Evolutionary conservation across 2,113 vertebrate genomes (phyloP).

Genomic region (Bos indicus): DNA sequence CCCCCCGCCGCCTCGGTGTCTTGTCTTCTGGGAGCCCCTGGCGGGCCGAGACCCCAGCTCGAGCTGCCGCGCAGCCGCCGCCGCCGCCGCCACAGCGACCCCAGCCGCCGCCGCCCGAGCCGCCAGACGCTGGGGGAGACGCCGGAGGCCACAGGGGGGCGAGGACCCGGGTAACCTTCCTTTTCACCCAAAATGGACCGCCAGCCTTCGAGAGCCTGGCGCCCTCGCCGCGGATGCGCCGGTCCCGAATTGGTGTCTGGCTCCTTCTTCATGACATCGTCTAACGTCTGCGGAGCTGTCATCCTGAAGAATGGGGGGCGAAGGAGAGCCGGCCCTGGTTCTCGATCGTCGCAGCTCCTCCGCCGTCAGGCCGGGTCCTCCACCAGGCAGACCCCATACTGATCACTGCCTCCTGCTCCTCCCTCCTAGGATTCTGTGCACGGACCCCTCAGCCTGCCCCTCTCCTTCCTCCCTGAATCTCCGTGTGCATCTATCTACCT

Average conservation of each 20-base stretch:
- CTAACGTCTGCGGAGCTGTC: background rate
- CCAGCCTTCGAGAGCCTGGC: background rate
- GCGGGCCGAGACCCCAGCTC: constrained; percentile 27
- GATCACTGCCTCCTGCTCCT: background rate
- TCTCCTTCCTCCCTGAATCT: background rate
- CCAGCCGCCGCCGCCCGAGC: background rate
- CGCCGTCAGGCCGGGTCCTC: background rate
- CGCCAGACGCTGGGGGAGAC: background rate
- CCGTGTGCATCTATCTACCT: background rate
- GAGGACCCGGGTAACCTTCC: constrained; percentile 2
- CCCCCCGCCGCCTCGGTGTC: constrained; percentile 4
- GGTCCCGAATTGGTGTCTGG: background rate
- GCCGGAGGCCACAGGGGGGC: background rate
- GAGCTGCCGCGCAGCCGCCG: constrained; percentile 51
- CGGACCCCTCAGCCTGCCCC: background rate
- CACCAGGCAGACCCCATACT: background rate
- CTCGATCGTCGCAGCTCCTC: background rate
- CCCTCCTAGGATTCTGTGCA: background rate
- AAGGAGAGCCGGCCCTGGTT: background rate
- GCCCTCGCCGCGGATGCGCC: background rate
- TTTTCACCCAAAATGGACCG: background rate
- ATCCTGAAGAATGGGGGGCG: background rate
- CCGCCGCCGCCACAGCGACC: constrained; percentile 7
- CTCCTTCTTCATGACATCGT: background rate
- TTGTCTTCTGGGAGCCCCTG: constrained; percentile 22